phyloP scores from a whole-genome alignment of 2,888 invertebrate genomes.

The Synanthedon vespiformis region DNA sequence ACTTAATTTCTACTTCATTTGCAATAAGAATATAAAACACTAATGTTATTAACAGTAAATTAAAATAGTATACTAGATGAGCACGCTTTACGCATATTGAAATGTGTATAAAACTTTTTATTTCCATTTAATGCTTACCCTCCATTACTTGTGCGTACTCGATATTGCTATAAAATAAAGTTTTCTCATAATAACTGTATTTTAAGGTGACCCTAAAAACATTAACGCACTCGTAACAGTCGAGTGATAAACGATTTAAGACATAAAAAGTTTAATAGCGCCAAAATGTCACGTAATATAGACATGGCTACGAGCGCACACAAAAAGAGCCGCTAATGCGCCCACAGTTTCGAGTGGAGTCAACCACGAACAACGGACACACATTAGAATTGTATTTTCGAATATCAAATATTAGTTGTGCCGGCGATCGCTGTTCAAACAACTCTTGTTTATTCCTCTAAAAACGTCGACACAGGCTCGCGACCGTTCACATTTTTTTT shows the following conservation, averaged over 20 bases:
- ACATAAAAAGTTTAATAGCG: not conserved
- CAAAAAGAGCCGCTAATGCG: slow-evolving; percentile 62
- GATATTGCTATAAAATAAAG: not conserved
- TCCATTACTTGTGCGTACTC: too few species aligned
- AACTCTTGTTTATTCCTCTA: slow-evolving; percentile 67
- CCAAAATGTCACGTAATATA: not conserved
- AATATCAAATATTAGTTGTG: slow-evolving; percentile 64
- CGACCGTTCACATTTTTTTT: slow-evolving; percentile 61
- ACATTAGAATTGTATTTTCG: slow-evolving; percentile 69
- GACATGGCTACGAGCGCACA: slow-evolving; percentile 8
- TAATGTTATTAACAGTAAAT: too few species aligned
- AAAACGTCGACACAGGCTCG: slow-evolving; percentile 57
- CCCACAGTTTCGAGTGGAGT: slow-evolving; percentile 37
- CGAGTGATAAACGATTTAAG: too few species aligned
- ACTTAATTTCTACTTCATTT: too few species aligned
- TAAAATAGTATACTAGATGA: too few species aligned
- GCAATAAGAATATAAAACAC: too few species aligned
- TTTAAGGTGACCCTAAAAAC: not conserved
- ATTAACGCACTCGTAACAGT: not conserved
- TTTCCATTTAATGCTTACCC: too few species aligned
- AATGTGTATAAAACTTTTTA: too few species aligned
- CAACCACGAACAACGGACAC: slow-evolving; percentile 17
- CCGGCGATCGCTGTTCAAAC: slow-evolving; percentile 60
- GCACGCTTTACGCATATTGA: too few species aligned
- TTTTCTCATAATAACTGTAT: not conserved